Conservation (phyloP, 2,113 vertebrate genomes). For the Heliornis fulica region DNA sequence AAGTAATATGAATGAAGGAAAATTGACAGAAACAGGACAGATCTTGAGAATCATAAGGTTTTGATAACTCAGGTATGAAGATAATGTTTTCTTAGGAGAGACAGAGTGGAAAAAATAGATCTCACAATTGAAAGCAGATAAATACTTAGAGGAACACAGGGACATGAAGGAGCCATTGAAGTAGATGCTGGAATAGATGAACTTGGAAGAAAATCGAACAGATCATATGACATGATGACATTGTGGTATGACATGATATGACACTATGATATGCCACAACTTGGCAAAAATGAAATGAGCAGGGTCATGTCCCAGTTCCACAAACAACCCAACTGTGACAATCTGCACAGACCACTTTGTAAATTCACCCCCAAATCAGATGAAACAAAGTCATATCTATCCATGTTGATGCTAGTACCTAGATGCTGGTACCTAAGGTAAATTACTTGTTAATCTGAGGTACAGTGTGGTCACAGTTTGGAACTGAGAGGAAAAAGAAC, state of each 20-base stretch:
- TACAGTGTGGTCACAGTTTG: neutral
- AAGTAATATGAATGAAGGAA: neutral
- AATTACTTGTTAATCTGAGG: neutral
- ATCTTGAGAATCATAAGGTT: conserved; percentile 15
- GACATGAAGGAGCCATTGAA: neutral
- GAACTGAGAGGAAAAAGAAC: neutral
- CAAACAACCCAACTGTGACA: neutral
- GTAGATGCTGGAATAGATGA: neutral
- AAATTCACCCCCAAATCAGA: neutral
- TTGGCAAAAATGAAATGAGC: neutral
- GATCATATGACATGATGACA: neutral
- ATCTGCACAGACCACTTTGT: neutral
- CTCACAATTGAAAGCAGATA: neutral
- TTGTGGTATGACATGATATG: neutral
- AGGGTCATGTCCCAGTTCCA: neutral
- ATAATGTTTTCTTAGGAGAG: neutral
- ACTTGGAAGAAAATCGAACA: neutral
- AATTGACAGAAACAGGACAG: conserved; percentile 14
- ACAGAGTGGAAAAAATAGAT: neutral
- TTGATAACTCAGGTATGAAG: neutral
- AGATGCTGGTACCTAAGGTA: neutral
- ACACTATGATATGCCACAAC: neutral
- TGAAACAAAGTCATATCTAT: neutral
- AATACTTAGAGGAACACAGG: neutral
- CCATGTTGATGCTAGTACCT: too few species aligned